A percentile compares a stretch with the other conserved stretches of the same genome.
These are phyloP conservation scores for Diarsia dahlii DNA, from an alignment of 2,888 invertebrate species.

Conservation along the genomic window DNA sequence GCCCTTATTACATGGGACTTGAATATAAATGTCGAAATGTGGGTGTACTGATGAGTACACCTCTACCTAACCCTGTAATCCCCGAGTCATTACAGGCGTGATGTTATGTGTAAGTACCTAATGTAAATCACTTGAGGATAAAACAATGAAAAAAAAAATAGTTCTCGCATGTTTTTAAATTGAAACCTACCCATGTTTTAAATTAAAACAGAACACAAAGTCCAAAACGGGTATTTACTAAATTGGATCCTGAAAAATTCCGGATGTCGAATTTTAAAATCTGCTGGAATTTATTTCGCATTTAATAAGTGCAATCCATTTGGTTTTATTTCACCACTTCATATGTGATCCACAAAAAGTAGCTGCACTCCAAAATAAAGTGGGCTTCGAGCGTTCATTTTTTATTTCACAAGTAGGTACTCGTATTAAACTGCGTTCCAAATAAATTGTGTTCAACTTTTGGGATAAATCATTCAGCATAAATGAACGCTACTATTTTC, in stretches of 20 bases:
- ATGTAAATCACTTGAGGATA: background rate
- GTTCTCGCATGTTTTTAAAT: background rate
- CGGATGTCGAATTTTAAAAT: background rate
- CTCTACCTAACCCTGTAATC: too few relatives aligned
- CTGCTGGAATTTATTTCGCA: background rate
- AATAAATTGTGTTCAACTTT: constrained; percentile 11
- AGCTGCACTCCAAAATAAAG: background rate
- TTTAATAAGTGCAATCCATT: background rate
- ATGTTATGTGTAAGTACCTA: too few relatives aligned
- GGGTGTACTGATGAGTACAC: too few relatives aligned
- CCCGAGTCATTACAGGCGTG: too few relatives aligned
- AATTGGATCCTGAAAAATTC: background rate
- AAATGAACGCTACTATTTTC: background rate
- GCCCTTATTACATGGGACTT: too few relatives aligned
- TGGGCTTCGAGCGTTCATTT: background rate
- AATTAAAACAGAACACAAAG: background rate
- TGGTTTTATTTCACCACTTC: background rate
- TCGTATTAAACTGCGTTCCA: background rate
- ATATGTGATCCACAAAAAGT: background rate
- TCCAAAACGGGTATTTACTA: background rate
- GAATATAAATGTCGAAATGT: too few relatives aligned
- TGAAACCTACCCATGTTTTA: background rate
- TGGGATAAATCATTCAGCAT: constrained; percentile 10
- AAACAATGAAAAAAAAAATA: background rate
- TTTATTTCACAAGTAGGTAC: background rate